phyloP scores from a whole-genome alignment of 2,113 vertebrate genomes.

The Ctenodactylus gundi region DNA sequence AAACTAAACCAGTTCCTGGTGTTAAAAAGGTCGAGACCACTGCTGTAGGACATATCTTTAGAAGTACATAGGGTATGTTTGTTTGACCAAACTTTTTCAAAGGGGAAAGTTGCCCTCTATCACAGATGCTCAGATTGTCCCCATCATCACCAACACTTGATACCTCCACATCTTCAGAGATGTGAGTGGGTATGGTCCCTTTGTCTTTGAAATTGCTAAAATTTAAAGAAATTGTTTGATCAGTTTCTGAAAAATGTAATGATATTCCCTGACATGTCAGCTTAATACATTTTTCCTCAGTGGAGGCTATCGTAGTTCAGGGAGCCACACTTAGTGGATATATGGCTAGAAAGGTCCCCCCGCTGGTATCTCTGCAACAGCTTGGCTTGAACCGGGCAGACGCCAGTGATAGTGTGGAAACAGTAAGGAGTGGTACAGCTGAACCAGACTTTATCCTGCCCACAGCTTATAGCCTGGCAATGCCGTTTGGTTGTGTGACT shows the following conservation, averaged over 20 bases:
- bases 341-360: not conserved
- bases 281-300: not conserved
- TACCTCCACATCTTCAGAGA: not conserved
- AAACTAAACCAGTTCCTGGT: no score
- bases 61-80: not conserved
- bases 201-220: slow-evolving; percentile 22
- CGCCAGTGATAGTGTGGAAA: not conserved
- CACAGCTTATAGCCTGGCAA: slow-evolving; percentile 90
- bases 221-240: slow-evolving; percentile 9
- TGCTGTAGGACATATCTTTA: no score
- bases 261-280: not conserved
- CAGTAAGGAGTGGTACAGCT: not conserved
- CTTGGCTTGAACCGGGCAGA: not conserved
- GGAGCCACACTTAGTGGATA: not conserved
- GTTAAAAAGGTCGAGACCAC: no score
- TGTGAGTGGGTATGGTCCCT: not conserved
- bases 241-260: not conserved
- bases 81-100: slow-evolving; percentile 9
- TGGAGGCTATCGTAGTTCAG: not conserved
- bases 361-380: not conserved
- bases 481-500: slow-evolving; percentile 99
- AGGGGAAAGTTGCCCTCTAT: not conserved
- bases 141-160: not conserved
- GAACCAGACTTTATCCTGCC: slow-evolving; percentile 4
- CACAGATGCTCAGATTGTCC: not conserved